Conservation (phyloP, 2,797 vertebrate species). For the Cynodonichthys magdalenae region DNA sequence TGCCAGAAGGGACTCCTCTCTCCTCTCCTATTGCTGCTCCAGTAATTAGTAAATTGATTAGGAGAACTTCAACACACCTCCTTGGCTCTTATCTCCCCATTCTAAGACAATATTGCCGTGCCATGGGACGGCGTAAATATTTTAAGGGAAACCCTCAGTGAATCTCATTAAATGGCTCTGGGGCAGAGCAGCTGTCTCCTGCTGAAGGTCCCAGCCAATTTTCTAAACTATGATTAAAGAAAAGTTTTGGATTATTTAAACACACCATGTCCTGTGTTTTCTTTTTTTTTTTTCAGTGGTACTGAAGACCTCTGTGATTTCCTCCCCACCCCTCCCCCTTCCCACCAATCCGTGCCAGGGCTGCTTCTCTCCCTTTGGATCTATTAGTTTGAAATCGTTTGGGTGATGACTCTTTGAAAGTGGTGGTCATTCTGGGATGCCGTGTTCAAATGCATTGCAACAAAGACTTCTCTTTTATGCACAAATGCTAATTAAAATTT, state of each 20-base stretch:
- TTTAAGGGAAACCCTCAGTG: slow-evolving; percentile 84
- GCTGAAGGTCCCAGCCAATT: slow-evolving; percentile 83
- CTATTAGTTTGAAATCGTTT: slow-evolving; percentile 82
- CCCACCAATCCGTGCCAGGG: slow-evolving; percentile 57
- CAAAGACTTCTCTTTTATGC: slow-evolving; percentile 87
- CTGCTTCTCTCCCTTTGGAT: slow-evolving; percentile 76
- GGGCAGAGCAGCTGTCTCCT: slow-evolving; percentile 81
- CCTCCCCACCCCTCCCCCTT: not conserved
- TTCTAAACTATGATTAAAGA: slow-evolving; percentile 88
- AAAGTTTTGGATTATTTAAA: slow-evolving; percentile 88
- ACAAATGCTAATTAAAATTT: slow-evolving; percentile 85
- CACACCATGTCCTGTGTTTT: slow-evolving; percentile 77
- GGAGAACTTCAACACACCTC: slow-evolving; percentile 84
- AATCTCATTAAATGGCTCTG: slow-evolving; percentile 83
- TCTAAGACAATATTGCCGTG: slow-evolving; percentile 82
- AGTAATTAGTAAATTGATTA: slow-evolving; percentile 88
- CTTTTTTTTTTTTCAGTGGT: slow-evolving; percentile 57
- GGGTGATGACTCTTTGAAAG: slow-evolving; percentile 83
- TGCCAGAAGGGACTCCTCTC: slow-evolving; percentile 82
- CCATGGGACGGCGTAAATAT: slow-evolving; percentile 85
- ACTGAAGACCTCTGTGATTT: slow-evolving; percentile 75
- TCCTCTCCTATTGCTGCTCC: slow-evolving; percentile 79
- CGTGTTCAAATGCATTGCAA: slow-evolving; percentile 77
- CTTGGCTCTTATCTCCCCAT: slow-evolving; percentile 82
- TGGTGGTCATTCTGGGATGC: slow-evolving; percentile 85